Conservation (phyloP, 1,140 invertebrate genomes). For the Helicoverpa zea region DNA sequence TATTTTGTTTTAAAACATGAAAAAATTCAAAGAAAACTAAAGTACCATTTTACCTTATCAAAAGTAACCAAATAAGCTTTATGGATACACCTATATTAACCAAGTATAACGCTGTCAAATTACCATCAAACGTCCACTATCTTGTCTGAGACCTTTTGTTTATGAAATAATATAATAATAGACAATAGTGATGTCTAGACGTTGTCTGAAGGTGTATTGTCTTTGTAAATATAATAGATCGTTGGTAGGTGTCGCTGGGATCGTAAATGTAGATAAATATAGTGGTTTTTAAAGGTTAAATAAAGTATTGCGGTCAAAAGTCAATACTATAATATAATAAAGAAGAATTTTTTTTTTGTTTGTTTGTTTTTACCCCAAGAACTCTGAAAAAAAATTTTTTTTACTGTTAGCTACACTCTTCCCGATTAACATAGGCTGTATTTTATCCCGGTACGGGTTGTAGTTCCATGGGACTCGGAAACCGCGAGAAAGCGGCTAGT, state of each 20-base stretch:
- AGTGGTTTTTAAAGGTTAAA: too few relatives aligned
- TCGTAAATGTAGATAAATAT: too few relatives aligned
- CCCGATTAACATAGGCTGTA: too few relatives aligned
- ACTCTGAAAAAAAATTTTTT: too few relatives aligned
- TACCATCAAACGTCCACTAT: conserved; percentile 10
- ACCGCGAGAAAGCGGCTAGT: too few relatives aligned
- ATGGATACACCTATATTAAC: conserved; percentile 2
- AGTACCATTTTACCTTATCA: not conserved
- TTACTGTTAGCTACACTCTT: too few relatives aligned
- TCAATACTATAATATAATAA: not conserved
- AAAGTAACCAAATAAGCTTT: not conserved
- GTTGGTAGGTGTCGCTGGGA: not conserved
- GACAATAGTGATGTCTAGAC: conserved; percentile 14
- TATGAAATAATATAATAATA: not conserved
- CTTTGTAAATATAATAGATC: conserved; percentile 1
- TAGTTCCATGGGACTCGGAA: too few relatives aligned
- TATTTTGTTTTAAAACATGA: too few relatives aligned
- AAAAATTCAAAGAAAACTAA: not conserved
- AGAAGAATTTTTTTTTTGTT: too few relatives aligned
- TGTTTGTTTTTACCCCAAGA: too few relatives aligned
- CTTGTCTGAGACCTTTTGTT: conserved; percentile 10
- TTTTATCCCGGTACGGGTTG: too few relatives aligned
- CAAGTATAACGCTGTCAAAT: conserved; percentile 17
- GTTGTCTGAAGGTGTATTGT: not conserved
- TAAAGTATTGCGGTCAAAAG: not conserved